Evolutionary conservation across 2,888 invertebrate species (phyloP), one percentile per base, ranked within the genome.

Genomic region (Lepidocyrtoides sp.): DNA sequence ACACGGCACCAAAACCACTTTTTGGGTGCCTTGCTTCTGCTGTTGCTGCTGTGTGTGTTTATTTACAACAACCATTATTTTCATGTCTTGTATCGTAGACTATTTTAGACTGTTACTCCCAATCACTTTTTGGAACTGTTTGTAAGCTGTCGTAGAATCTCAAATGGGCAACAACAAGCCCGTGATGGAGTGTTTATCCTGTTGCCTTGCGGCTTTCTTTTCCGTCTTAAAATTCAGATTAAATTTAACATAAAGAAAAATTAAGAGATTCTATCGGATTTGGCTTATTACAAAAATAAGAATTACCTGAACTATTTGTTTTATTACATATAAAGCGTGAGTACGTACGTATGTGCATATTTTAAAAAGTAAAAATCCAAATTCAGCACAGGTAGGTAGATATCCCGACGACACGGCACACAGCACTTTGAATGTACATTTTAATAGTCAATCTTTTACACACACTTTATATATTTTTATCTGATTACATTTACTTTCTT

Each of bases 401-500:
- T n/a, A n/a, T n/a, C n/a, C n/a, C n/a, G n/a, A n/a, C n/a, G n/a
- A n/a, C n/a, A n/a, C n/a, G n/a, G n/a, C n/a, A n/a, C n/a, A n/a
- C n/a, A n/a, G 2, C 5, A 29, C 17, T 77, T 10, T 26, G 23
- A 12, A 57, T 57, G 5, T 14, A 54, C n/a, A 7, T 17, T 36
- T 23, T 23, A 44, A 60, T 12, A 79, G 20, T 20, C 23, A 48
- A 20, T 26, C 14, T n/a, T 32, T 14, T 36, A 17, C n/a, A 32
- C 51, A 72, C 54, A 85, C 85, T 75, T 41, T 8, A 75, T 57
- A 66, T 36, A 8, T 88, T 88, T 88, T 88, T 81, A 79, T 81
- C 82, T 82, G 54, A 90, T 84, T 60, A 83, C 90, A 79, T 79
- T 79, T 79, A 79, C 57, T 79, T 79, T 79, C 90, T 83, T 48